These are phyloP conservation scores for Myrmecophaga tridactyla DNA, from an alignment of 2,113 vertebrate genomes.

Conservation along the genomic window DNA sequence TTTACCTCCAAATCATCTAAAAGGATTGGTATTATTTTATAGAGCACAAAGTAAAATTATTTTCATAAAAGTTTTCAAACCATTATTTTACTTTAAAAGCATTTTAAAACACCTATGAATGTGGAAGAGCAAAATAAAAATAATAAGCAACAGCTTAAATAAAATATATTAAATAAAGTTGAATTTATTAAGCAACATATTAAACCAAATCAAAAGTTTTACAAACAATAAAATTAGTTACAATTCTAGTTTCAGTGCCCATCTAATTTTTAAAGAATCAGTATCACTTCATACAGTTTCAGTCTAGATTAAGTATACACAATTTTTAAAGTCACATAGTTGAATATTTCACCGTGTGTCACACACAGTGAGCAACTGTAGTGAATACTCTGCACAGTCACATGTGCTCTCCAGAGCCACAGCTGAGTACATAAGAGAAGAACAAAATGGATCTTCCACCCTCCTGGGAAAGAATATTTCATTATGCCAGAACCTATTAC, in stretches of 20 bases:
- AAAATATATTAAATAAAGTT: not conserved
- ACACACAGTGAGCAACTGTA: not conserved
- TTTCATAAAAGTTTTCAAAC: not conserved
- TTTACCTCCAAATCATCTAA: not conserved
- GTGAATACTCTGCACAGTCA: not conserved
- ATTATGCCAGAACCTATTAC: not conserved
- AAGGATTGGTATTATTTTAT: not conserved
- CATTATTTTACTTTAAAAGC: not conserved
- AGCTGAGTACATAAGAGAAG: not conserved
- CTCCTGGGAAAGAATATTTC: not conserved
- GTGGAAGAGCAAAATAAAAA: not conserved
- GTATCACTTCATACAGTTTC: too few species aligned
- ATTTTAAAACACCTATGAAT: not conserved
- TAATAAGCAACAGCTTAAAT: not conserved
- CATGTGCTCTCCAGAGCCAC: not conserved
- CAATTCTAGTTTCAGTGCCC: too few species aligned
- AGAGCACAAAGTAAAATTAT: not conserved
- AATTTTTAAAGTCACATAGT: not conserved
- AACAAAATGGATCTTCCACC: not conserved
- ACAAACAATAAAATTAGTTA: not conserved
- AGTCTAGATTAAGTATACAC: not conserved
- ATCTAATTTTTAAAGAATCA: too few species aligned
- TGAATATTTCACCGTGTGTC: not conserved
- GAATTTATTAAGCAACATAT: too few species aligned
- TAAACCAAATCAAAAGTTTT: too few species aligned